A percentile compares a stretch with the other conserved stretches of the same genome.
Evolutionary conservation across 2,113 vertebrate species (phyloP).

Genomic region (Eretmochelys imbricata): DNA sequence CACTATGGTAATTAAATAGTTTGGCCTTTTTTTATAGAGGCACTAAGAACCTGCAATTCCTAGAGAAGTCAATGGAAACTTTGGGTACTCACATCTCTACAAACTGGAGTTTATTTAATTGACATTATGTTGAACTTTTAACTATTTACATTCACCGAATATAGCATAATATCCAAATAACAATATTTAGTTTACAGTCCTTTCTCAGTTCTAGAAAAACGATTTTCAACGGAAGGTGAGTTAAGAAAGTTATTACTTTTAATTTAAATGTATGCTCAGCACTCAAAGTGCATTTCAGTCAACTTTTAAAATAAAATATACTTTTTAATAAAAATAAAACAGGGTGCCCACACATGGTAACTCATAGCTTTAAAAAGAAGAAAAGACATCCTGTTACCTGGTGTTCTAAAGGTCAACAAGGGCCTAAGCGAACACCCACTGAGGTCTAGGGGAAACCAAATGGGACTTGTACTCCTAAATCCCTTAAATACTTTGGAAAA

Average conservation of each 20-base stretch:
- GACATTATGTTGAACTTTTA: conserved; percentile 21
- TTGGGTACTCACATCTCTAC: neutral
- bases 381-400: neutral
- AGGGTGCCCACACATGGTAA: neutral
- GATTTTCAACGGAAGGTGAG: neutral
- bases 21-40: neutral
- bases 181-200: neutral
- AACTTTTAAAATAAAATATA: neutral
- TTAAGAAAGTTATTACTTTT: conserved; percentile 20
- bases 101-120: conserved; percentile 4
- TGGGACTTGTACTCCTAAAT: neutral
- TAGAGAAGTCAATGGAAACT: neutral
- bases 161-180: neutral
- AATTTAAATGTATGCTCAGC: neutral
- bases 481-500: neutral
- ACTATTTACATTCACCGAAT: neutral
- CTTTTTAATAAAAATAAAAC: neutral
- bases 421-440: neutral
- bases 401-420: neutral
- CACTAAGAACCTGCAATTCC: neutral
- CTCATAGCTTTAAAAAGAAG: neutral
- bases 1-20: neutral
- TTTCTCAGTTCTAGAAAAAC: conserved; percentile 1
- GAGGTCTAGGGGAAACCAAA: neutral
- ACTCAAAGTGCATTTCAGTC: neutral